These are phyloP conservation scores for Galagoides demidoff DNA, from an alignment of 2,797 vertebrate genomes.

Conservation along the genomic window DNA sequence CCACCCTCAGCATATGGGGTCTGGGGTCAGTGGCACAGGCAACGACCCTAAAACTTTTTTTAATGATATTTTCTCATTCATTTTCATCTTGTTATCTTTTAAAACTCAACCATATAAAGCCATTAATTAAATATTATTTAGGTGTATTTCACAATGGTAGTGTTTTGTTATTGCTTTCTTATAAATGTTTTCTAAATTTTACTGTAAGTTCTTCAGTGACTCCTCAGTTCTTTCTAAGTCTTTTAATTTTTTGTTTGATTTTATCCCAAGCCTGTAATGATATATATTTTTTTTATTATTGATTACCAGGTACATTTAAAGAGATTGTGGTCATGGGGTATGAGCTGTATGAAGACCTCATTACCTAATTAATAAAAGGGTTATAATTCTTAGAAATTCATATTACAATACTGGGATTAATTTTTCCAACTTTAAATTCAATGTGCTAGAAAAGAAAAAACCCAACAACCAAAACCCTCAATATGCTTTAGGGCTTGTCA, in stretches of 20 bases:
- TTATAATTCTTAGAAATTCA: constrained; percentile 31
- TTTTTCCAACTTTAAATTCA: constrained; percentile 53
- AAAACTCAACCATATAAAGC: not conserved
- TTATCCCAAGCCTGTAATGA: not conserved
- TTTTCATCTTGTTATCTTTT: constrained; percentile 14
- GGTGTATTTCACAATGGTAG: not conserved
- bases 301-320: not conserved
- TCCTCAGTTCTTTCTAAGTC: not conserved
- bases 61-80: constrained; percentile 38
- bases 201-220: not conserved
- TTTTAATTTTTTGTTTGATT: not conserved
- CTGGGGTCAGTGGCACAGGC: too few relatives aligned
- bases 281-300: not conserved
- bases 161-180: constrained; percentile 9
- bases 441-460: not conserved
- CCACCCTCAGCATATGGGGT: too few relatives aligned
- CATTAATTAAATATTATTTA: not conserved
- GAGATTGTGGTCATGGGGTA: not conserved
- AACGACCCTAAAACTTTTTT: not conserved
- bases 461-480: not conserved
- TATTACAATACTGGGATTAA: not conserved
- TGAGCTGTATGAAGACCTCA: not conserved
- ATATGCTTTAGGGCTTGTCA: not conserved
- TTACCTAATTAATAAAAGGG: not conserved
- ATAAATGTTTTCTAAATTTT: not conserved